Percentiles rank a stretch among this genome's conserved stretches.
Conservation (phyloP, 2,797 vertebrate species). For the Momotus momota region DNA sequence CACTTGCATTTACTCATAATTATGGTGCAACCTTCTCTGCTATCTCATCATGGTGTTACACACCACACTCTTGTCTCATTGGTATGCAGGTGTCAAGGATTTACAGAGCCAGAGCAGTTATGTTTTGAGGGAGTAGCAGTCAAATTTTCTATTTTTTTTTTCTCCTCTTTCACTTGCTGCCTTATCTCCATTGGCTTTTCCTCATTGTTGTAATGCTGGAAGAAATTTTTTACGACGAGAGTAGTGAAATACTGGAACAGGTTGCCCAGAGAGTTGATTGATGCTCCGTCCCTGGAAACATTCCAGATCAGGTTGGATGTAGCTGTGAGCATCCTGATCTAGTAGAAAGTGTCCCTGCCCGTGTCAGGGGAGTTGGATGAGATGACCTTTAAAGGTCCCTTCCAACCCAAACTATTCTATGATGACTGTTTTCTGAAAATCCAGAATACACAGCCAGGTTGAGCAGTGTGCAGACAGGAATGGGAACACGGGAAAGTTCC, state of each 20-base stretch:
- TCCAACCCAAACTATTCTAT: not conserved
- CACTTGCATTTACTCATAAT: not conserved
- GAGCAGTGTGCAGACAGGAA: not conserved
- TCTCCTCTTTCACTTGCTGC: not conserved
- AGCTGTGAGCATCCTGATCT: not conserved
- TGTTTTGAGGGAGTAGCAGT: not conserved
- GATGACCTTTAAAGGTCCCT: not conserved
- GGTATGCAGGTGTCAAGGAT: not conserved
- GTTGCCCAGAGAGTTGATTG: not conserved
- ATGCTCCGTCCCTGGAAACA: not conserved
- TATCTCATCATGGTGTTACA: not conserved
- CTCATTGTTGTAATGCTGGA: not conserved
- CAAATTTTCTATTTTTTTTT: not conserved
- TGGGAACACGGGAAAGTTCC: not conserved
- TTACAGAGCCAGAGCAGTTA: not conserved
- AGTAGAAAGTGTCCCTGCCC: not conserved
- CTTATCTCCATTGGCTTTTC: not conserved
- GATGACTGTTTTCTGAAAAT: not conserved
- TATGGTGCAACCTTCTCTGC: not conserved
- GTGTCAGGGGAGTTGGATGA: not conserved
- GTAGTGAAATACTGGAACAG: not conserved
- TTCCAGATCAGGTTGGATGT: not conserved
- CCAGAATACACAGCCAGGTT: not conserved
- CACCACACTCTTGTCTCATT: not conserved
- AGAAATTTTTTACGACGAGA: not conserved